A percentile compares a stretch with the other conserved stretches of the same genome.
phyloP scores from a whole-genome alignment of 2,113 vertebrate genomes.

The Glareola pratincola region DNA sequence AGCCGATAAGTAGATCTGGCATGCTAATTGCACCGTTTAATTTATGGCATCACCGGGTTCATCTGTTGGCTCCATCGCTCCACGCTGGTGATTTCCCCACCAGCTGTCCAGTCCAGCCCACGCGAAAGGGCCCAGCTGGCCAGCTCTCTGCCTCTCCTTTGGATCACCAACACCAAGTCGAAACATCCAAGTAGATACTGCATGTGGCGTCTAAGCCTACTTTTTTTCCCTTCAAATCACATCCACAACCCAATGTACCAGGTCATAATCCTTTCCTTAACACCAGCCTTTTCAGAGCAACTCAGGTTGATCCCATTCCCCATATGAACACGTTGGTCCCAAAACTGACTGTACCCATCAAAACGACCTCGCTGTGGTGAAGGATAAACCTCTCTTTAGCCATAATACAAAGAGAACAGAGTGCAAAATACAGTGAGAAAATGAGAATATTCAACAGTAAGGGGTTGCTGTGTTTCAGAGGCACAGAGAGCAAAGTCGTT shows the following conservation, averaged over 20 bases:
- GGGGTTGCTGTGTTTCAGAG: background rate
- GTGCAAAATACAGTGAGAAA: rapidly evolving
- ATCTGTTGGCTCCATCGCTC: background rate
- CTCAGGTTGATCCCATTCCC: background rate
- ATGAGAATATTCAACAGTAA: background rate
- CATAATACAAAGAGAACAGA: background rate
- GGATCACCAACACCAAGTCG: background rate
- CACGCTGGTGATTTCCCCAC: background rate
- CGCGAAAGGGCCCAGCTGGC: background rate
- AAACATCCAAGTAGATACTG: background rate
- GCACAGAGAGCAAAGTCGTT: background rate
- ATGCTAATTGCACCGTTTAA: background rate
- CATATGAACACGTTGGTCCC: rapidly evolving
- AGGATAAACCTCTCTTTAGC: background rate
- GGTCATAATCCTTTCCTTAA: background rate
- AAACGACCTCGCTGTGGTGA: rapidly evolving
- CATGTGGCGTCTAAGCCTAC: rapidly evolving
- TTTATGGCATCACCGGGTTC: background rate
- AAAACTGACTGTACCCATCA: background rate
- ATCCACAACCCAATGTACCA: rapidly evolving
- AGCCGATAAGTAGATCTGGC: background rate
- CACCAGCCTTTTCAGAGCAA: background rate
- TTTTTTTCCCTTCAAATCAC: background rate
- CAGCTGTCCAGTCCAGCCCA: background rate
- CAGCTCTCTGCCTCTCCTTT: background rate